Base-by-base conservation (phyloP, 1,140 invertebrate genomes). In the Brachionus rubens region DNA sequence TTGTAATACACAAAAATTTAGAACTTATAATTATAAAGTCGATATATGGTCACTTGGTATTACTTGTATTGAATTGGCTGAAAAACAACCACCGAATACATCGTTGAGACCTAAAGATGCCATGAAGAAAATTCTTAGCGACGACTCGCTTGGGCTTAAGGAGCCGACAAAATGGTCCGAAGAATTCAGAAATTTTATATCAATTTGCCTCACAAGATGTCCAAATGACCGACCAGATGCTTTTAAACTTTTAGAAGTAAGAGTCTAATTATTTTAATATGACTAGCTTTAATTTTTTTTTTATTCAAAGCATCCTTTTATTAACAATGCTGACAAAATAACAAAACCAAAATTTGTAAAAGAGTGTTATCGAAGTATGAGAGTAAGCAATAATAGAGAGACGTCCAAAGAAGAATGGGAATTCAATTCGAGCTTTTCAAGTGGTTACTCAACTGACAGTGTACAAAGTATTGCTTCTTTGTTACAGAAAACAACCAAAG, bases 91-190 rank as follows among this genome's bases (percentile, higher is more conserved):
- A 78, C 97, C 97, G 30, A 94, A 99, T 86, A 99, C 99, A 85
- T 98, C 98, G 85, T 97, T 99, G 95, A 98, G 99, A 86, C 96
- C 96, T 77, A 99, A 99, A 96, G 96, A 94, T 85, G 96, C 96
- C 79, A 88, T 99, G 79, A 98, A 99, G 86, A 88, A 99, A 86
- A 99, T 99, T 86, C 96, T 96, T 80, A 96, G 99, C 14, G 99
- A 99, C 85, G 95, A 98, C 82, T 92, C 94, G 30, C 96, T 96
- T 12, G 90, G 89, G 41, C 87, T 99, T n/a, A 80, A 62, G 9
- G 19, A 52, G 2, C 47, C 47, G 12, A 26, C 19, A n/a, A 19
- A 77, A n/a, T 84, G 87, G 86, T 91, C 93, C 3, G 91, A 94
- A 81, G 88, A 90, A 77, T 98, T 99, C 85, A 89, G 91, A 78